A percentile compares a stretch with the other conserved stretches of the same genome.
Evolutionary conservation across 2,113 vertebrate genomes (phyloP).

Genomic region (Glaucidium brasilianum): DNA sequence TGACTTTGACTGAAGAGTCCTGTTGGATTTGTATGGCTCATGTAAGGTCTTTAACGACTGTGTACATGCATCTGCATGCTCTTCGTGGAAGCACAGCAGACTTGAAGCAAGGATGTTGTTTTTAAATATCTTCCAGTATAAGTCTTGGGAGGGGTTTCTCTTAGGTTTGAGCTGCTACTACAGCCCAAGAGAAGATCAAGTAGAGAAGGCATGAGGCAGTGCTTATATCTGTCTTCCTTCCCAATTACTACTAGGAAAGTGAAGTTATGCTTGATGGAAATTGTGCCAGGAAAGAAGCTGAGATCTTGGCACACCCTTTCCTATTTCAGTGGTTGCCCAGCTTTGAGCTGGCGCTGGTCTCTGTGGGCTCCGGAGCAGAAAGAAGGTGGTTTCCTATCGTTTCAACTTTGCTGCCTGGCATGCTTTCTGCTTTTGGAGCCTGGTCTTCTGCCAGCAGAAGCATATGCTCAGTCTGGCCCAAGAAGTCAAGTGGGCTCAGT

Average conservation of each 20-base stretch:
- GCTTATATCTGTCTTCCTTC: neutral
- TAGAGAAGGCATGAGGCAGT: neutral
- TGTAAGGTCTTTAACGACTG: neutral
- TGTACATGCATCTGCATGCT: neutral
- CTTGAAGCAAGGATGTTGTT: neutral
- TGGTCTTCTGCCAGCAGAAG: constrained; percentile 3
- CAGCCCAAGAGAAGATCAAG: neutral
- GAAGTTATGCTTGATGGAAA: neutral
- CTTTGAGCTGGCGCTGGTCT: neutral
- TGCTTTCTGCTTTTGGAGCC: neutral
- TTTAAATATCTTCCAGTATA: neutral
- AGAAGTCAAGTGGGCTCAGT: neutral
- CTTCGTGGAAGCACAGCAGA: neutral
- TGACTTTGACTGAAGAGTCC: neutral
- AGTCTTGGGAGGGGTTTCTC: neutral
- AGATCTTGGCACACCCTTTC: neutral
- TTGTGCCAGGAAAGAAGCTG: constrained; percentile 2
- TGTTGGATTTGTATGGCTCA: neutral
- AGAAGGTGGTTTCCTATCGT: neutral
- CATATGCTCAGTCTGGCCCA: neutral
- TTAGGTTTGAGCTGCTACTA: neutral
- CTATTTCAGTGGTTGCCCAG: neutral
- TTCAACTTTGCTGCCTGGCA: neutral
- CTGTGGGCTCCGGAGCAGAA: neutral
- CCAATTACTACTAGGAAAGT: neutral